phyloP scores from a whole-genome alignment of 2,888 invertebrate genomes.

The Trissoscelio sp. region DNA sequence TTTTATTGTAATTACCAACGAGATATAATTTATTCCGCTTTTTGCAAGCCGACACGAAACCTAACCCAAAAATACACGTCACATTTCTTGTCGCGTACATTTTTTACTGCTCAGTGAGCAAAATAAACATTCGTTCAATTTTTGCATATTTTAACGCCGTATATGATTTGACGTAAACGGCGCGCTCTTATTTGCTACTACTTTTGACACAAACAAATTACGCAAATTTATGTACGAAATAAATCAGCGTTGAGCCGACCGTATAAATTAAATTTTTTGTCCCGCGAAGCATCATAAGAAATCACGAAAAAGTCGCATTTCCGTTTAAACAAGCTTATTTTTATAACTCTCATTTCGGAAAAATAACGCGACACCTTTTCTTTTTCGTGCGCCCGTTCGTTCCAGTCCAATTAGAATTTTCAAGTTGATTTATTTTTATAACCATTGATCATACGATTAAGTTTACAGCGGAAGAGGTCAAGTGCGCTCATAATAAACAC shows the following conservation, averaged over 20 bases:
- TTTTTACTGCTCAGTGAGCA: constrained; percentile 19
- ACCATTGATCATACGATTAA: constrained; percentile 26
- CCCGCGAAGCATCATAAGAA: background rate
- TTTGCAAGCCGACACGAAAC: constrained; percentile 17
- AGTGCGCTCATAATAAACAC: background rate
- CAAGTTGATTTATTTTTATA: constrained; percentile 27
- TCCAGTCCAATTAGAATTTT: constrained; percentile 26
- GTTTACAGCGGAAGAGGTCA: constrained; percentile 14
- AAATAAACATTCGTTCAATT: constrained; percentile 38
- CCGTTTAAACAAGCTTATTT: constrained; percentile 1
- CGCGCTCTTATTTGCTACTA: constrained; percentile 16
- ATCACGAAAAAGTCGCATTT: constrained; percentile 3
- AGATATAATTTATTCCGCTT: constrained; percentile 16
- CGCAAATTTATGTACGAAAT: constrained; percentile 38
- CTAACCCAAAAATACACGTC: background rate
- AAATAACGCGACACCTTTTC: background rate
- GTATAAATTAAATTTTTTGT: constrained; percentile 44
- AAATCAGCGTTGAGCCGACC: constrained; percentile 19
- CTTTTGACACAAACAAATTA: constrained; percentile 39
- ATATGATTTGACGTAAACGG: constrained; percentile 3
- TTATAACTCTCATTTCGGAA: background rate
- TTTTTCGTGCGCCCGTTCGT: constrained; percentile 4
- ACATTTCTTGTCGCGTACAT: constrained; percentile 11
- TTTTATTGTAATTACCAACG: constrained; percentile 18
- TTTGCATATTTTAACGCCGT: constrained; percentile 24